phyloP scores from a whole-genome alignment of 1,140 invertebrate species.

The Zaprionus ornatus region DNA sequence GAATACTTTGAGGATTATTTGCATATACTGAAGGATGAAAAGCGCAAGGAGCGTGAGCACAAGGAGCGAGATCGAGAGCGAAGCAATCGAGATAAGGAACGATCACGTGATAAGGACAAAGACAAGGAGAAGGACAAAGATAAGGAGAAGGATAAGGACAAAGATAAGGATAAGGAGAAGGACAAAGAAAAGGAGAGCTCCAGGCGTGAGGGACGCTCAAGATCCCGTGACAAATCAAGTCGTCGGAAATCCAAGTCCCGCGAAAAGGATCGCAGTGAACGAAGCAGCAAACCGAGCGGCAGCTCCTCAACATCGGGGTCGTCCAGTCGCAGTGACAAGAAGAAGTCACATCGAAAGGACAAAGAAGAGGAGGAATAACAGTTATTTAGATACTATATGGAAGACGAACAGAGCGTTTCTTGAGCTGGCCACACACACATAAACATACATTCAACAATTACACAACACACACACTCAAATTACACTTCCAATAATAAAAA shows the following conservation, averaged over 20 bases:
- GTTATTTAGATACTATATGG: slow-evolving; percentile 58
- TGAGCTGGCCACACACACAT: slow-evolving; percentile 36
- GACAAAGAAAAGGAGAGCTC: slow-evolving; percentile 81
- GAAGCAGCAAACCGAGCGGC: slow-evolving; percentile 72
- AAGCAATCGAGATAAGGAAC: slow-evolving; percentile 80
- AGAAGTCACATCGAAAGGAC: slow-evolving; percentile 87
- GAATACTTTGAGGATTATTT: slow-evolving; percentile 98
- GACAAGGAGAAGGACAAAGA: slow-evolving; percentile 83
- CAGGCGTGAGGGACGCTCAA: slow-evolving; percentile 85
- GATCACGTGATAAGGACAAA: slow-evolving; percentile 71
- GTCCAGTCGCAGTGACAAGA: slow-evolving; percentile 85
- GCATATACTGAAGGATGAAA: slow-evolving; percentile 92
- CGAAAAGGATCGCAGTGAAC: slow-evolving; percentile 86
- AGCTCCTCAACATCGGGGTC: slow-evolving; percentile 48
- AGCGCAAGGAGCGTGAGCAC: slow-evolving; percentile 85
- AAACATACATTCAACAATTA: slow-evolving; percentile 7
- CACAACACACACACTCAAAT: slow-evolving; percentile 15
- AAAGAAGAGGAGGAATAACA: slow-evolving; percentile 86
- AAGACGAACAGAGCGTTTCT: slow-evolving; percentile 35
- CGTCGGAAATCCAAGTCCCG: slow-evolving; percentile 86
- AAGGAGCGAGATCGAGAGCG: slow-evolving; percentile 81
- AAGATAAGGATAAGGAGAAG: slow-evolving; percentile 79
- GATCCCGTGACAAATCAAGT: slow-evolving; percentile 86
- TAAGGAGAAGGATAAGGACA: slow-evolving; percentile 61
- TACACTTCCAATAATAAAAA: slow-evolving; percentile 57